These are phyloP conservation scores for Otis tarda DNA, from an alignment of 2,113 vertebrate genomes.

Conservation along the genomic window DNA sequence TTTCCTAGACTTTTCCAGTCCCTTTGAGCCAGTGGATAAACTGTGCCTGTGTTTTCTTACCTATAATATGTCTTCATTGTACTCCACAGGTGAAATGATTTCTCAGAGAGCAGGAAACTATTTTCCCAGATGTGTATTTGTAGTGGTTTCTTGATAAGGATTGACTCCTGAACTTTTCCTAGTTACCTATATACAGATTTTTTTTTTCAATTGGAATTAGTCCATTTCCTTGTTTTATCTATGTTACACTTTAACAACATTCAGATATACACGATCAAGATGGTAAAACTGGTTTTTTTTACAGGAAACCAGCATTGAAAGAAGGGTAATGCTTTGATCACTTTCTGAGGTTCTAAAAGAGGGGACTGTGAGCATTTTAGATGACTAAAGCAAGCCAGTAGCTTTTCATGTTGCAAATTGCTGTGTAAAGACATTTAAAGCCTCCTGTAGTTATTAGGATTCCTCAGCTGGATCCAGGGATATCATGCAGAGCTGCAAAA, in stretches of 20 bases:
- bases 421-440: not conserved
- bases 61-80: not conserved
- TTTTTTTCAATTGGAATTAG: not conserved
- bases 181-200: not conserved
- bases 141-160: not conserved
- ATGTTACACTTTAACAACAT: not conserved
- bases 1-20: not conserved
- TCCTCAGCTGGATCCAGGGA: not conserved
- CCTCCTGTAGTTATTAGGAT: not conserved
- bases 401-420: not conserved
- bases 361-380: not conserved
- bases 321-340: not conserved
- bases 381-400: not conserved
- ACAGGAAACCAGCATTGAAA: not conserved
- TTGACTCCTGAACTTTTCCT: not conserved
- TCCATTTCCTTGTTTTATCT: not conserved
- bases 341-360: not conserved
- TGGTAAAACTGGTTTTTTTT: not conserved
- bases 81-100: not conserved
- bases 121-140: not conserved
- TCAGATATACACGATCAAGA: not conserved
- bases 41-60: not conserved
- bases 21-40: not conserved
- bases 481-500: not conserved
- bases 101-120: not conserved